Base-by-base conservation (phyloP, 2,113 vertebrate species). In the Labeo catla region DNA sequence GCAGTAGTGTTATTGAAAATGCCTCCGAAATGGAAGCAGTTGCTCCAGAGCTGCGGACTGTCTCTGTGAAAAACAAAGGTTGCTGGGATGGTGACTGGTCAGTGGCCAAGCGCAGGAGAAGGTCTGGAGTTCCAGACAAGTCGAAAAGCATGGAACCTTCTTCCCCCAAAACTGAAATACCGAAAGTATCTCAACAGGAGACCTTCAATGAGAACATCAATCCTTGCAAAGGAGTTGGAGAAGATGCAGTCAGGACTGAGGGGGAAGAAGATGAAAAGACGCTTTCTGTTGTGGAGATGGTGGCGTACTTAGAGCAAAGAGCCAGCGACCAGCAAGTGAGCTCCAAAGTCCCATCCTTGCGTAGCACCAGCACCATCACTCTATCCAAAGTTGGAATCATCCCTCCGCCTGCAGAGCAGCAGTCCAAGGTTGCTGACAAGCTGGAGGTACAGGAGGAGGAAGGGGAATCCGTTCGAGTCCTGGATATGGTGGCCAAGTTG, bases 401-500 rank as follows among this genome's bases (percentile, higher is more conserved):
- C 84, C 85, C 91, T 85, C 88, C 73, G 83, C 81, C 76, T 86
- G 57, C 84, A 91, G 88, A 91, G 57, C 21, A 86, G 73, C 84
- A 82, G 86, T 28, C 86, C 49, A 54, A 66, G 81, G 83, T 45
- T 5, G 88, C 68, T 16, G 79, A 76, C 50, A 47, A 70, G 16
- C 21, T 61, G 0, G 89, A 90, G 52, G 77, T 54, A 70, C 86
- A 39, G 50, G 94, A 87, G 83, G 91, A 94, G 73, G 95, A 94
- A 90, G 87, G 88, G 0, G 98, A 98, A 86, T 95, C 95, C 0
- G 79, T 98, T 86, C 92, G 94, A 0, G 98, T 99, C 84, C 95
- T 97, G 11, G 97, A 99, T 92, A 97, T 99, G 96, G 97, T 99
- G 80, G 98, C 98, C 45, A 95, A 86, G 94, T 93, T 99, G 86